Evolutionary conservation across 1,140 invertebrate genomes (phyloP), one percentile per base, ranked within the genome.

Genomic region (Acromyrmex charruanus): DNA sequence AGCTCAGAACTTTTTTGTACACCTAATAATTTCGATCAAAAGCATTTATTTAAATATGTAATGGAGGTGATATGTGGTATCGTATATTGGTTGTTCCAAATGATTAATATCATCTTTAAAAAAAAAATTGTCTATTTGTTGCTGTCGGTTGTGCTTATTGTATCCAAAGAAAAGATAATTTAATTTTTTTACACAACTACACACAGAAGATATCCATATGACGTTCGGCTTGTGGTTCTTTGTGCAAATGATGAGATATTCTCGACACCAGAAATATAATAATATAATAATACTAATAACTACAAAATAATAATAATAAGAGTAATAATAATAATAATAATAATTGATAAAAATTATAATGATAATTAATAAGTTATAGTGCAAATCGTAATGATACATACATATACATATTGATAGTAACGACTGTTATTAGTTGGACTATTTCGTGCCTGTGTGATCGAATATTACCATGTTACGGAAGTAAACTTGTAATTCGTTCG

Each of bases 361-460:
- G 77, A 85, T 75, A 74, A 77, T 77, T 77, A 66, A 55, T 58
- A 79, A 79, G 55, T 12, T 84, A 82, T 86, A 88, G 86, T 90
- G 79, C 84, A 91, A 91, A 88, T 88, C 65, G 31, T 87, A 91
- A 91, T 85, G 35, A 80, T 87, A 66, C 82, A 87, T 63, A 71
- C 21, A 81, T 75, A 88, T 68, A 82, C 44, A 49, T 72, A 88
- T 31, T 65, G 66, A 88, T 89, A 88, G 69, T 81, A 87, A 87
- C 86, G 79, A 91, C 86, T 89, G 77, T 80, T 86, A 68, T 92
- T 92, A 89, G 86, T 85, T 91, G 82, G 63, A 90, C 89, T 91
- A 85, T 89, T 90, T 91, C 91, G 91, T 92, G 91, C 91, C 91
- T 92, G 74, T 90, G 82, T 6, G 65, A 89, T 91, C 71, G 69